Percentiles rank a stretch among this genome's conserved stretches.
phyloP scores from a whole-genome alignment of 2,888 invertebrate genomes.

The Diadegma fenestrale region DNA sequence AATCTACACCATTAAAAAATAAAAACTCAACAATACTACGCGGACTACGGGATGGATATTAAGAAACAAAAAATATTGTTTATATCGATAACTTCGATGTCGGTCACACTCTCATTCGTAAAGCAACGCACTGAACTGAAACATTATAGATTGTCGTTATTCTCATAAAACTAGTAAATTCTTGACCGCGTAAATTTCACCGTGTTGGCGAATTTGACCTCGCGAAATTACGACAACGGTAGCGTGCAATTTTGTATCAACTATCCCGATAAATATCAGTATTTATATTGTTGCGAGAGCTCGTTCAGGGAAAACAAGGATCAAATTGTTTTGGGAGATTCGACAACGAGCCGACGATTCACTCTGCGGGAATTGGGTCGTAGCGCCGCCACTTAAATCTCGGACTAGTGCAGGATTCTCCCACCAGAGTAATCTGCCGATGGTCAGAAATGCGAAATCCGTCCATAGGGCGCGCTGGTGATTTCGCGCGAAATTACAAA shows the following conservation, averaged over 20 bases:
- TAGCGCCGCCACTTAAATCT: background rate
- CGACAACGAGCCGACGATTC: background rate
- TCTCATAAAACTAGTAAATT: background rate
- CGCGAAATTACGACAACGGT: background rate
- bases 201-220: background rate
- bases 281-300: background rate
- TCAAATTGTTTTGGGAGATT: background rate
- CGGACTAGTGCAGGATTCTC: no score
- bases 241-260: background rate
- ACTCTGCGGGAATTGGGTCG: background rate
- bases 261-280: slow-evolving; percentile 1
- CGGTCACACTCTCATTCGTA: slow-evolving; percentile 17
- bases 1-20: background rate
- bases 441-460: no score
- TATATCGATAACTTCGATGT: slow-evolving; percentile 10
- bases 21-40: background rate
- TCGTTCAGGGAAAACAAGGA: background rate
- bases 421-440: no score
- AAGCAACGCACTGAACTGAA: slow-evolving; percentile 4
- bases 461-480: no score
- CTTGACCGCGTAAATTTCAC: background rate
- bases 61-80: background rate
- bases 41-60: background rate
- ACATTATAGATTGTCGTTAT: slow-evolving; percentile 3
- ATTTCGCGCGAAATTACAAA: no score